Conservation (phyloP, 2,888 invertebrate species). For the Molorchus minor region DNA sequence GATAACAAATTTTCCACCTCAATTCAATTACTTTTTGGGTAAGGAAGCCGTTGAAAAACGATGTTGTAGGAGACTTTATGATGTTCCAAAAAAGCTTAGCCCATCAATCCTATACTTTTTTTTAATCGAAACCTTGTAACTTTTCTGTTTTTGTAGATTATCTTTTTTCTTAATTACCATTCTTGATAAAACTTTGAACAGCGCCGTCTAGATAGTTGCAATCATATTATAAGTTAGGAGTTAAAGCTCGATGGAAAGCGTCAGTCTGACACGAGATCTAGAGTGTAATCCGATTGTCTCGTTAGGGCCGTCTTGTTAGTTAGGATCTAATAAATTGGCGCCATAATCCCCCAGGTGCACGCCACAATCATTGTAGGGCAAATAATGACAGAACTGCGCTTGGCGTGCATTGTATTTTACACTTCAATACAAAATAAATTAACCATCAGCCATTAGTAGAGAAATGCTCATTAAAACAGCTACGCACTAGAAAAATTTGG, state of each 20-base stretch:
- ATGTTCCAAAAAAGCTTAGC: not conserved
- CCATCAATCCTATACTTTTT: not conserved
- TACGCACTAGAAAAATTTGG: too few relatives aligned
- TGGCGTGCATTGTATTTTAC: too few relatives aligned
- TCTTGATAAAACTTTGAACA: not conserved
- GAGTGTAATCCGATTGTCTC: slow-evolving; percentile 62
- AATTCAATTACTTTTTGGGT: too few relatives aligned
- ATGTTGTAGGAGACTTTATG: not conserved
- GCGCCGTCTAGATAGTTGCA: slow-evolving; percentile 54
- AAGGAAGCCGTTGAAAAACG: too few relatives aligned
- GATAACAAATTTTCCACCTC: too few relatives aligned
- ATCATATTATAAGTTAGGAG: slow-evolving; percentile 52
- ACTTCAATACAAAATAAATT: too few relatives aligned
- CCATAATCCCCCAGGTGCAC: slow-evolving; percentile 53
- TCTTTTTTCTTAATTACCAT: not conserved
- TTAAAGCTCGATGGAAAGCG: slow-evolving; percentile 54
- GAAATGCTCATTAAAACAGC: too few relatives aligned
- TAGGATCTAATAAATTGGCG: slow-evolving; percentile 56
- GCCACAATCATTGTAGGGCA: slow-evolving; percentile 45
- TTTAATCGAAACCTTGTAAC: too few relatives aligned
- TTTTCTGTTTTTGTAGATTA: too few relatives aligned
- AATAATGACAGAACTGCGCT: too few relatives aligned
- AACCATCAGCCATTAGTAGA: too few relatives aligned
- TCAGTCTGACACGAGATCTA: slow-evolving; percentile 60
- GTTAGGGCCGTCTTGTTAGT: slow-evolving; percentile 61